phyloP scores from a whole-genome alignment of 2,113 vertebrate genomes.

The Passer domesticus region DNA sequence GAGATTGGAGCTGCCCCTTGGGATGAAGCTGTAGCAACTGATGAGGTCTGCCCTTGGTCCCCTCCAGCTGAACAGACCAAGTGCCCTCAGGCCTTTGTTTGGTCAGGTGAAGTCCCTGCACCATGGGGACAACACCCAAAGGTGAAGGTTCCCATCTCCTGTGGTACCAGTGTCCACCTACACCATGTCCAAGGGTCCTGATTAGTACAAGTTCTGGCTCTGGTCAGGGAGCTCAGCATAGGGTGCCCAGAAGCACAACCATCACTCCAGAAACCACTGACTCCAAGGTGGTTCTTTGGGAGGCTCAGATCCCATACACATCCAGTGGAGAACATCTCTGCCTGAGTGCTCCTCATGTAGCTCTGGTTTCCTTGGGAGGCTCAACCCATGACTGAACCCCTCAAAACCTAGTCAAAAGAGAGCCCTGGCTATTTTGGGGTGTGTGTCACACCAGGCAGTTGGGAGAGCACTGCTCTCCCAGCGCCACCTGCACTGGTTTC shows the following conservation, averaged over 20 bases:
- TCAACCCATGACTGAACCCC: background rate
- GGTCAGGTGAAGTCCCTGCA: background rate
- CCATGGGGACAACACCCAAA: accelerated
- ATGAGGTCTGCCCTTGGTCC: background rate
- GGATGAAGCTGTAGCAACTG: background rate
- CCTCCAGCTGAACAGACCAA: background rate
- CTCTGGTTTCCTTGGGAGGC: background rate
- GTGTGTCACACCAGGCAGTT: accelerated
- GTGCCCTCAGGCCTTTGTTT: background rate
- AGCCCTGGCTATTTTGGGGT: background rate
- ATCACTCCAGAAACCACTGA: background rate
- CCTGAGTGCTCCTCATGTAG: accelerated
- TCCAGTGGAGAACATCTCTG: background rate
- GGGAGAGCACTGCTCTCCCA: background rate
- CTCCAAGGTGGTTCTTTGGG: background rate
- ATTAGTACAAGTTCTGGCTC: background rate
- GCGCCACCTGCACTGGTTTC: background rate
- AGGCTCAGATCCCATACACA: background rate
- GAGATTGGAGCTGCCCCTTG: accelerated
- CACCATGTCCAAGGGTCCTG: background rate
- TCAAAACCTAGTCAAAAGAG: background rate
- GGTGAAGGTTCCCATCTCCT: background rate
- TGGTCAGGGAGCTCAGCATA: accelerated
- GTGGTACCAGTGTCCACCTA: background rate
- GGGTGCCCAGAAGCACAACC: background rate